Base-by-base conservation (phyloP, 2,113 vertebrate species). In the Callithrix jacchus region DNA sequence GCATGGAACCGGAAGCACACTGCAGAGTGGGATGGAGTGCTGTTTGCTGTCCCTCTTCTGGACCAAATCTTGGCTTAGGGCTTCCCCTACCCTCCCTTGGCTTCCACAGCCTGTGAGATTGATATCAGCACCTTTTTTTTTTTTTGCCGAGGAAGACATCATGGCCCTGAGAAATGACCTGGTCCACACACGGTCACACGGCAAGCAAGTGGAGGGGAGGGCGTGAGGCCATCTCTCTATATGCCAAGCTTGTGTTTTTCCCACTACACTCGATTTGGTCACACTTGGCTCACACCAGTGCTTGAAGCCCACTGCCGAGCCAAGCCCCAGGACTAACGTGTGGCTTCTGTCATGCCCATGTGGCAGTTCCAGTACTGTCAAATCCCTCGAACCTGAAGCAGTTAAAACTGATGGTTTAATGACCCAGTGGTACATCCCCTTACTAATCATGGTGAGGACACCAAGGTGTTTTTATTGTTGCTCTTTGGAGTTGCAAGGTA, bases 161-260 rank as follows among this genome's bases (percentile, higher is more conserved):
- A 14, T 7, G 20, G 42, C 25, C 13, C n/a, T 6, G 0, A 14
- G 81, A 73, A 47, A 54, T 1, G 14, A 13, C n/a, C 21, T 2
- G 3, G 8, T 14, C 17, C 27, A 17, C 37, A 16, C n/a, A 40
- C 35, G 3, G 30, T 73, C 70, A 32, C 49, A 2, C 32, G 12
- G 42, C 23, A 12, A 64, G 40, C 45, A 27, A 37, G 37, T 2
- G 6, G 8, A 1, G 5, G 17, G 32, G 9, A 10, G 12, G 7
- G 16, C 8, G 1, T 4, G 32, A 18, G 4, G 4, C 45, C 27
- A 2, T 0, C 23, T 21, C 23, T 11, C 14, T n/a, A 0, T 2
- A 1, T 5, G 52, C 23, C 40, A 16, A 42, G 37, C 45, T 21
- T 45, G 18, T 6, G 27, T 10, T 42, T 77, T 82, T 23, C 8